Evolutionary conservation across 2,113 vertebrate species (phyloP), one percentile per base, ranked within the genome.

Genomic region (Spea bombifrons): DNA sequence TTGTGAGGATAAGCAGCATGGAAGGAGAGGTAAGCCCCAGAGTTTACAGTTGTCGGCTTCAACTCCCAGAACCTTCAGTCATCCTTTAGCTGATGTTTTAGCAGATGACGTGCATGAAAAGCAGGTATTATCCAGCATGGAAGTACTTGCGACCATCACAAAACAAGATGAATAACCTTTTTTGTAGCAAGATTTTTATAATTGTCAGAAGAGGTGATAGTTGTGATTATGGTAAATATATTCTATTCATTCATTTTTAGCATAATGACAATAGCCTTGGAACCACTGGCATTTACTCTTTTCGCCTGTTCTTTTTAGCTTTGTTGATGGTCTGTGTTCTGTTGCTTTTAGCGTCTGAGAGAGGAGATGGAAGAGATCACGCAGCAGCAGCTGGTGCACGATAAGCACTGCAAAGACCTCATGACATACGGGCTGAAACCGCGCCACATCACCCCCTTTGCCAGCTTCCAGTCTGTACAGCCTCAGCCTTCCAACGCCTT

Each of bases 351-450:
- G 97, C 96, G 97, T 66, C 94, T 99, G 86, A 93, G 96, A 50
- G 97, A 99, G 84, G 97, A 99, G 82, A 99, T 99, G 97, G 97
- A 99, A 80, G 97, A 99, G 81, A 99, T 99, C 85, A 98, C 96
- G 0, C 97, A 99, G 88, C 97, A 99, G 89, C 97, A 99, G 87
- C 87, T 98, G 83, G 96, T 99, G 2, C 97, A 99, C 0, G 96
- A 99, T 87, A 97, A 97, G 78, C 98, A 99, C 91, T 99, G 96
- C 91, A 98, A 96, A 83, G 97, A 99, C 77, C 85, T 99, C 81
- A 94, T 98, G 95, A 95, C 96, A 74, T 99, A 96, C 8, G 94
- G 96, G 69, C 90, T 96, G 7, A 99, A 99, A 69, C 97, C 97
- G 5, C 96, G 97, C 5, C 96, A 98, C 86, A 98, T 98, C 83